A percentile compares a stretch with the other conserved stretches of the same genome.
These are phyloP conservation scores for Setophaga coronata DNA, from an alignment of 2,113 vertebrate genomes.

Conservation along the genomic window DNA sequence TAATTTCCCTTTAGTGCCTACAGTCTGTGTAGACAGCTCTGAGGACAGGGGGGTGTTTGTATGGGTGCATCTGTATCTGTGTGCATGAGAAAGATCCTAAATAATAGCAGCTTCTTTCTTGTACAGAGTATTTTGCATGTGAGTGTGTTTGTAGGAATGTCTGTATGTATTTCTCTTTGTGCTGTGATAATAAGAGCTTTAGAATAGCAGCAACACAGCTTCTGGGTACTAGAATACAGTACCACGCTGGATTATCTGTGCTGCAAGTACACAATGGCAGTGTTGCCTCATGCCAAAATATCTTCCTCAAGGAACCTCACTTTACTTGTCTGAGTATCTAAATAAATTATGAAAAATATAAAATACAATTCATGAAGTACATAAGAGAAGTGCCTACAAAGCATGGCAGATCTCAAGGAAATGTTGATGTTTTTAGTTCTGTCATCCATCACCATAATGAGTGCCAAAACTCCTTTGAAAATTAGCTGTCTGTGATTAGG, in stretches of 20 bases:
- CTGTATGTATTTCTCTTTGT: not conserved
- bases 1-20: not conserved
- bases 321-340: not conserved
- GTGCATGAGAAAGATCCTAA: not conserved
- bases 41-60: not conserved
- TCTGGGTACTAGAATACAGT: not conserved
- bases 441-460: constrained; percentile 92
- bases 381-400: constrained; percentile 32
- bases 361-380: constrained; percentile 11
- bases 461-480: constrained; percentile 79
- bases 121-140: not conserved
- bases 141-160: not conserved
- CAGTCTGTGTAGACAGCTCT: not conserved
- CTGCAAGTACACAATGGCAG: not conserved
- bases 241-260: not conserved
- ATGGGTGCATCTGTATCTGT: not conserved
- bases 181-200: not conserved
- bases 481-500: constrained; percentile 86
- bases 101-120: not conserved
- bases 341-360: constrained; percentile 47
- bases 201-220: not conserved
- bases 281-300: not conserved
- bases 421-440: constrained; percentile 68
- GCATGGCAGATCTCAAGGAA: constrained; percentile 43
- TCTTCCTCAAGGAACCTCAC: not conserved